Percentiles rank a stretch among this genome's conserved stretches.
phyloP scores from a whole-genome alignment of 2,888 invertebrate species.

The Drosophila ezoana region DNA sequence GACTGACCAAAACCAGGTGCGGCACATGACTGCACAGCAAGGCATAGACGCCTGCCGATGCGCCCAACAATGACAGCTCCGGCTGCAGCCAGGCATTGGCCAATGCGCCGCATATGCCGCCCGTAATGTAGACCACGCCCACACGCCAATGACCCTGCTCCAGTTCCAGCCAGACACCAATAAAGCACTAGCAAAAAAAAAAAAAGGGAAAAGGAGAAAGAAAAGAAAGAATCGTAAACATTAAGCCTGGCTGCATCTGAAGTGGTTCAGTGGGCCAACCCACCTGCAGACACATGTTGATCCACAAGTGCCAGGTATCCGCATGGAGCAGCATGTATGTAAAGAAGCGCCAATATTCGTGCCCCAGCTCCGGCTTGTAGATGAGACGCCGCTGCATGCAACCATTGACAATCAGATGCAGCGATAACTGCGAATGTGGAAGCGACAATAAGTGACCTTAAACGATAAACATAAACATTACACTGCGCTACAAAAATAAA shows the following conservation, averaged over 20 bases:
- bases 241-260: background rate
- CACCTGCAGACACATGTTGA: conserved; percentile 91
- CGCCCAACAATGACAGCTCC: conserved; percentile 91
- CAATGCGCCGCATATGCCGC: conserved; percentile 91
- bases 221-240: background rate
- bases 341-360: conserved; percentile 89
- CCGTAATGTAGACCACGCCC: conserved; percentile 89
- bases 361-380: conserved; percentile 60
- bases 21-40: conserved; percentile 94
- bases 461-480: conserved; percentile 13
- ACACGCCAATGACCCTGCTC: conserved; percentile 92
- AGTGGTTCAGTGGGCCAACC: conserved; percentile 23
- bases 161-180: conserved; percentile 86
- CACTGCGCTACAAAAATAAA: conserved; percentile 27
- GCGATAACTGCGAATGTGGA: conserved; percentile 58
- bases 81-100: conserved; percentile 91
- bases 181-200: conserved; percentile 59
- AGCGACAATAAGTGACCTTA: conserved; percentile 30
- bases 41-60: conserved; percentile 96
- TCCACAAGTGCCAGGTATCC: conserved; percentile 90
- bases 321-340: conserved; percentile 93
- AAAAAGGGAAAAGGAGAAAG: background rate
- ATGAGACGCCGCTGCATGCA: conserved; percentile 73
- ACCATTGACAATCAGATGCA: conserved; percentile 66
- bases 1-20: conserved; percentile 90